These are phyloP conservation scores for Drepana arcuata DNA, from an alignment of 1,140 invertebrate genomes.

Conservation along the genomic window DNA sequence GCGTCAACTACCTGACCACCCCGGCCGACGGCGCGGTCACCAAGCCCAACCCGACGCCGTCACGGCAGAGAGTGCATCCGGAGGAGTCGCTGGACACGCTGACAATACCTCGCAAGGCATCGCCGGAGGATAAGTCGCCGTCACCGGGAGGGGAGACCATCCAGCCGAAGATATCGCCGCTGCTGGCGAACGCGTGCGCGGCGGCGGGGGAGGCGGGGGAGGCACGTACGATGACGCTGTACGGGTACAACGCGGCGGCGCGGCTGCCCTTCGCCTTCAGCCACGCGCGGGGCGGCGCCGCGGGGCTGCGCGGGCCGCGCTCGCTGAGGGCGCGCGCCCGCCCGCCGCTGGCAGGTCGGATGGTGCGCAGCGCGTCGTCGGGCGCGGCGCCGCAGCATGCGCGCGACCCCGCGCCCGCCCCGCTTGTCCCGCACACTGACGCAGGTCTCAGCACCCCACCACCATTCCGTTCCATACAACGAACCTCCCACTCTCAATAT, in stretches of 20 bases:
- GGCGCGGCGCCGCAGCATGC: constrained; percentile 44
- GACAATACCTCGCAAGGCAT: constrained; percentile 37
- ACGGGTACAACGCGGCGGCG: constrained; percentile 66
- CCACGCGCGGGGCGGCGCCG: constrained; percentile 29
- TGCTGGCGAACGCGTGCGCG: constrained; percentile 41
- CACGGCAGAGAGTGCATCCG: constrained; percentile 54
- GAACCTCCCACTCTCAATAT: not conserved
- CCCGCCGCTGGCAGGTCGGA: constrained; percentile 43
- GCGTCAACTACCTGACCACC: constrained; percentile 64
- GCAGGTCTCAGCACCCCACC: constrained; percentile 44
- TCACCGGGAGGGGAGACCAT: constrained; percentile 40
- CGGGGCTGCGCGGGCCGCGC: constrained; percentile 20
- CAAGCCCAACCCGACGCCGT: constrained; percentile 22
- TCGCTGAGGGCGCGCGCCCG: constrained; percentile 23
- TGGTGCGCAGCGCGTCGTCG: constrained; percentile 60
- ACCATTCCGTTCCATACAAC: constrained; percentile 21
- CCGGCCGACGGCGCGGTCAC: constrained; percentile 22
- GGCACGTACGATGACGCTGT: constrained; percentile 44
- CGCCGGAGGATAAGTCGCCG: constrained; percentile 51
- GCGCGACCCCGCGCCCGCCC: constrained; percentile 26
- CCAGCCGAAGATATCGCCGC: constrained; percentile 57
- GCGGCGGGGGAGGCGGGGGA: constrained; percentile 41
- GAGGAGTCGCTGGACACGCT: constrained; percentile 49
- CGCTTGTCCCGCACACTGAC: constrained; percentile 34
- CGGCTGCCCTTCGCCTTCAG: constrained; percentile 65